Evolutionary conservation across 1,140 invertebrate species (phyloP), one percentile per base, ranked within the genome.

Genomic region (Aphelinus atriplicis): DNA sequence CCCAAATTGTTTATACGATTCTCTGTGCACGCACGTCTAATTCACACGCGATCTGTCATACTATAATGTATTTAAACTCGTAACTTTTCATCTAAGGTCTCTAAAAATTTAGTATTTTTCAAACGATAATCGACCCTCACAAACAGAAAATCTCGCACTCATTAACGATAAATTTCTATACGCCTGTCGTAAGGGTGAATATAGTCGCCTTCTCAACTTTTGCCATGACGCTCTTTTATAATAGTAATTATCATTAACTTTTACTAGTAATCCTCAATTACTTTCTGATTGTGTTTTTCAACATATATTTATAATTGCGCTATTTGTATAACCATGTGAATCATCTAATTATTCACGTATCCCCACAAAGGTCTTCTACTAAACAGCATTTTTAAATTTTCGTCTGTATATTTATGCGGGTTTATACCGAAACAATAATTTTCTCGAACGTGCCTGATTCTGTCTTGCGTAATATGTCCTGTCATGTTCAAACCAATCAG

Each of bases 81-180:
- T 80, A 84, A 85, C 82, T 83, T 80, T 79, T 77, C 80, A 81
- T 81, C 75, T 79, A 82, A 84, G 80, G 82, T 79, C 81, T 79
- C 81, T 81, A 53, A 9, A 53, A 53, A 78, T 83, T 82, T 80
- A 3, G 3, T 46, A 45, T 50, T 60, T 66, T 65, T 50, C 50
- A 1, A 71, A 47, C 51, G 46, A 65, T 57, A 46, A 6, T 58
- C 51, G 70, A 73, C 64, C 7, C 47, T 71, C 7, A 47, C 6
- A 50, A 57, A 70, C 45, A 7, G 62, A 53, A 65, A 7, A 50
- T 68, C n/a, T 26, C 43, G 60, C 65, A 75, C 42, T 62, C 61
- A 62, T 61, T 46, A 60, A 43, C 26, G 45, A 65, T 72, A n/a
- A 51, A 64, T 70, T 7, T 6, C 66, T 71, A 26, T 53, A 66